Evolutionary conservation across 1,140 invertebrate species (phyloP).

Genomic region (Thrips palmi): DNA sequence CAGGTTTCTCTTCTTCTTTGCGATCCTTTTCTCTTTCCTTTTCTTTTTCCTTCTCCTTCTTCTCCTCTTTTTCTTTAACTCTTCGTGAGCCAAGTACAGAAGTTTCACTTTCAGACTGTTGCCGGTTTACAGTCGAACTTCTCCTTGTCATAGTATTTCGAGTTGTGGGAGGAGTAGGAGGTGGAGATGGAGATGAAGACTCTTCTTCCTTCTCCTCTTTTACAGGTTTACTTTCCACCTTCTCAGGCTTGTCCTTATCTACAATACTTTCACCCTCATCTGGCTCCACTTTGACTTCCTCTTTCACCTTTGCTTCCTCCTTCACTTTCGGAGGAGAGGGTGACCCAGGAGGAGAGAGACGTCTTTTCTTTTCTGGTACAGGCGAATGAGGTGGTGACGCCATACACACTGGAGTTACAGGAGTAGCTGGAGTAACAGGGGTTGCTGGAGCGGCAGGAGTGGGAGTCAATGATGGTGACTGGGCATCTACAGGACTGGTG

Average conservation of each 20-base stretch:
- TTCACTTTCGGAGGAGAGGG: constrained; percentile 5
- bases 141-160: constrained; percentile 3
- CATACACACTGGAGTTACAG: background rate
- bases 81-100: background rate
- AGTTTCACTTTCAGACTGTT: constrained; percentile 1
- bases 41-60: constrained; percentile 23
- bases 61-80: constrained; percentile 2
- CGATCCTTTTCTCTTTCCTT: constrained; percentile 28
- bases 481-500: constrained; percentile 29
- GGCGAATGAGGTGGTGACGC: constrained; percentile 6
- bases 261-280: too few species aligned
- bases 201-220: constrained; percentile 31
- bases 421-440: constrained; percentile 2
- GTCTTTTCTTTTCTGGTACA: background rate
- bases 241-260: too few species aligned
- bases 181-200: background rate
- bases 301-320: background rate
- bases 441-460: constrained; percentile 2
- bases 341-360: constrained; percentile 2
- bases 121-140: constrained; percentile 5
- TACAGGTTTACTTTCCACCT: too few species aligned
- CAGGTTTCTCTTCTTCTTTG: constrained; percentile 8
- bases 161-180: constrained; percentile 7
- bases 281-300: too few species aligned
- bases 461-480: constrained; percentile 9